These are phyloP conservation scores for Epizoanthus stellaris DNA, from an alignment of 92 coral and sea anemone species.

Conservation along the genomic window DNA sequence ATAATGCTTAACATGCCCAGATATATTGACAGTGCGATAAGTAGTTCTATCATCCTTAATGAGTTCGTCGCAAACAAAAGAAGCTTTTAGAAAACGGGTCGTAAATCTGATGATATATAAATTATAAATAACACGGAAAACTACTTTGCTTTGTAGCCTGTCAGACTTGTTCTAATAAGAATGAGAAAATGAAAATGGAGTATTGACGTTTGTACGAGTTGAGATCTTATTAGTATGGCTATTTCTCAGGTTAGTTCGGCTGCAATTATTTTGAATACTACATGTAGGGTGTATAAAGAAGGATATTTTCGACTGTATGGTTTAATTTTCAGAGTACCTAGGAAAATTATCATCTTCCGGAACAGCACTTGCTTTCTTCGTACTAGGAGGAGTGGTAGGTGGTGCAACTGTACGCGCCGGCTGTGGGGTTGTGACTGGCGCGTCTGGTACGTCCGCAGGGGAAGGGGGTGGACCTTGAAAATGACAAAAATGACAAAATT, in stretches of 20 bases:
- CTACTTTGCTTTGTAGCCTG: background rate
- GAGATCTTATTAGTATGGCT: too few species aligned
- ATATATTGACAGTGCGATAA: too few species aligned
- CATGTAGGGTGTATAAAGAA: background rate
- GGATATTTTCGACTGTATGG: background rate
- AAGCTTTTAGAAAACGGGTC: background rate
- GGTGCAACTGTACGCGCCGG: constrained; percentile 54
- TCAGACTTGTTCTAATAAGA: background rate
- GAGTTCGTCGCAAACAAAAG: too few species aligned
- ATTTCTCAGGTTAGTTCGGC: background rate
- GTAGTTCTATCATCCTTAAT: too few species aligned
- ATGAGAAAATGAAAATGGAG: too few species aligned
- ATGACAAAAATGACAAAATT: background rate
- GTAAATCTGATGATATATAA: background rate
- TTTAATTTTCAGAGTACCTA: constrained; percentile 48
- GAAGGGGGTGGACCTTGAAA: constrained; percentile 35
- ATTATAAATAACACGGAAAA: background rate
- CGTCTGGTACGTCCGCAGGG: constrained; percentile 14
- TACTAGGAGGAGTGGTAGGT: constrained; percentile 49
- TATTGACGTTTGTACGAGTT: too few species aligned
- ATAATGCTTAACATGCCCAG: too few species aligned
- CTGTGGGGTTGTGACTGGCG: constrained; percentile 16
- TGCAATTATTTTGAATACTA: background rate
- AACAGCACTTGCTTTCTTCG: constrained; percentile 83
- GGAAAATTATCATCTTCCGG: constrained; percentile 87